A percentile compares a stretch with the other conserved stretches of the same genome.
Conservation (phyloP, 2,113 vertebrate genomes). For the Perccottus glenii region DNA sequence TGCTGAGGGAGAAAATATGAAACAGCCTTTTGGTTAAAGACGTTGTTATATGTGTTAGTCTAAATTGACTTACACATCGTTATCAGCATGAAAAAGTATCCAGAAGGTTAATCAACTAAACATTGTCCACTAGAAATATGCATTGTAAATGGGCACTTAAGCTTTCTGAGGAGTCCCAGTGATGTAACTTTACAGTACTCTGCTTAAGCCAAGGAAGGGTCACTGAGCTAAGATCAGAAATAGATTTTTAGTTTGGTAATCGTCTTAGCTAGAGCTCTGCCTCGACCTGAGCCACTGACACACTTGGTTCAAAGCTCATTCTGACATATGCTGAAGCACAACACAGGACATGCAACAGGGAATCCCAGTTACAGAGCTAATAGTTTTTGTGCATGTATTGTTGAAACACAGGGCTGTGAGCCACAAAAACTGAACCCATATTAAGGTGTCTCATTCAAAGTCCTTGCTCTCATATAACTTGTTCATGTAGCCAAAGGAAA, state of each 20-base stretch:
- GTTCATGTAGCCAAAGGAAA: too few species aligned
- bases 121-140: not conserved
- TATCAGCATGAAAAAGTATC: not conserved
- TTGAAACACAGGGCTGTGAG: not conserved
- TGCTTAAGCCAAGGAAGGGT: constrained; percentile 60
- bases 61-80: too few species aligned
- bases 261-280: constrained; percentile 47
- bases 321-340: constrained; percentile 12
- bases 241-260: constrained; percentile 63
- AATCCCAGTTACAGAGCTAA: not conserved
- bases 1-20: constrained; percentile 75
- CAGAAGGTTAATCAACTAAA: not conserved
- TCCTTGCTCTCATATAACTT: too few species aligned
- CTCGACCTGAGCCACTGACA: constrained; percentile 60
- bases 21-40: too few species aligned
- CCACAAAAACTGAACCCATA: too few species aligned
- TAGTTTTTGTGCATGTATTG: not conserved
- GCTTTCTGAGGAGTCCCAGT: constrained; percentile 23
- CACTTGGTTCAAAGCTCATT: constrained; percentile 46
- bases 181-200: constrained; percentile 47
- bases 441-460: too few species aligned
- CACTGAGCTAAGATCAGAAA: constrained; percentile 57
- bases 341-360: not conserved
- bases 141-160: constrained; percentile 11
- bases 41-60: too few species aligned